A percentile compares a stretch with the other conserved stretches of the same genome.
phyloP scores from a whole-genome alignment of 2,113 vertebrate species.

The Eurypyga helias region DNA sequence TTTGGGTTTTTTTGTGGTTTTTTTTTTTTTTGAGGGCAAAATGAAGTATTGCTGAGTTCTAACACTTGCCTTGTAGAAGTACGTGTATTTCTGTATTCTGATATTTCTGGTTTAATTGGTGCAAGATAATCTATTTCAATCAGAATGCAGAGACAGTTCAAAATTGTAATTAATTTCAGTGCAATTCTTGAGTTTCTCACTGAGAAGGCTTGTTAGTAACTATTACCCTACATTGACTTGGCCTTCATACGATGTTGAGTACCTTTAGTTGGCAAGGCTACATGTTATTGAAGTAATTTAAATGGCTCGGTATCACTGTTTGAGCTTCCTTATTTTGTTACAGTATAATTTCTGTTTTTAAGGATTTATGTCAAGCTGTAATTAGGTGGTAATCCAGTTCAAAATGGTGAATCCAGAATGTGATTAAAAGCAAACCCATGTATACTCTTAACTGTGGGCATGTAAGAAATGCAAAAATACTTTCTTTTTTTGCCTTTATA shows the following conservation, averaged over 20 bases:
- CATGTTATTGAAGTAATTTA: accelerated
- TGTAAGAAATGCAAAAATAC: background rate
- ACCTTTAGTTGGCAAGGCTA: background rate
- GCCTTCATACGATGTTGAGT: background rate
- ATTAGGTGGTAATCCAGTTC: background rate
- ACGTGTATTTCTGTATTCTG: background rate
- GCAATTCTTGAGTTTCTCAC: background rate
- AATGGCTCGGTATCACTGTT: background rate
- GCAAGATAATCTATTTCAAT: background rate
- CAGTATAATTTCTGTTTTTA: background rate
- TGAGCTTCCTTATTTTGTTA: background rate
- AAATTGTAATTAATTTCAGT: background rate
- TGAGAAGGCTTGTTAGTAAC: background rate
- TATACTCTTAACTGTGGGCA: background rate
- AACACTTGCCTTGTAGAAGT: background rate
- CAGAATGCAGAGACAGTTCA: background rate
- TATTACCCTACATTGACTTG: background rate
- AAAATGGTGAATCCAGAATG: background rate
- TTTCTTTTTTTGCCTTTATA: background rate
- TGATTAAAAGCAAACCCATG: background rate
- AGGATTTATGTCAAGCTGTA: background rate
- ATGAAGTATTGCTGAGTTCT: background rate
- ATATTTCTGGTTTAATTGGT: background rate
- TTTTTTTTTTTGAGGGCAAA: background rate
- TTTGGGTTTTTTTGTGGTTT: too few species aligned